Percentiles rank a stretch among this genome's conserved stretches.
phyloP scores from a whole-genome alignment of 2,797 vertebrate genomes.

The Triplophysa bombifrons region DNA sequence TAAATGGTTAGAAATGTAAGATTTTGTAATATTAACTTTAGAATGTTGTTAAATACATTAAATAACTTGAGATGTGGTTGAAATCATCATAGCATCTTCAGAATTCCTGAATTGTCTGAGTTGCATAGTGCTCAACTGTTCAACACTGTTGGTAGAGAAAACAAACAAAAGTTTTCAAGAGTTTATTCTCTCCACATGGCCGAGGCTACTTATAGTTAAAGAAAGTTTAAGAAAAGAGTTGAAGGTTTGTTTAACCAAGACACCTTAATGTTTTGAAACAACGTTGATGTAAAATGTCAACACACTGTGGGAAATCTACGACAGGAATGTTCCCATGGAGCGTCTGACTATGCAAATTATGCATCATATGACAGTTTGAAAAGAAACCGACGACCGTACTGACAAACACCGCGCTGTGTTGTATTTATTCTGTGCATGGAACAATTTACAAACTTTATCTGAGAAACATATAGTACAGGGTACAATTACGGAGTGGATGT shows the following conservation, averaged over 20 bases:
- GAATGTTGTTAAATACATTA: too few species aligned
- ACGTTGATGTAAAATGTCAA: not conserved
- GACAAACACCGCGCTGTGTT: not conserved
- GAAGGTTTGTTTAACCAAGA: slow-evolving; percentile 4
- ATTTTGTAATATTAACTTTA: too few species aligned
- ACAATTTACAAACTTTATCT: not conserved
- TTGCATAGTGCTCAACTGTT: too few species aligned
- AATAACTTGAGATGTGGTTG: too few species aligned
- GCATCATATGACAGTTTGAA: not conserved
- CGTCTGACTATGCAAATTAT: not conserved
- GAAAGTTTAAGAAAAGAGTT: not conserved
- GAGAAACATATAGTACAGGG: not conserved
- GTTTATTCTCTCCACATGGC: not conserved
- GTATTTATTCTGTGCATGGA: not conserved
- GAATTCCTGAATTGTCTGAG: too few species aligned
- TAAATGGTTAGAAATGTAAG: too few species aligned
- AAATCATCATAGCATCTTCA: too few species aligned
- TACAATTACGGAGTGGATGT: slow-evolving; percentile 7
- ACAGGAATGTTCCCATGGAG: not conserved
- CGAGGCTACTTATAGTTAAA: not conserved
- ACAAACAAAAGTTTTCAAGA: not conserved
- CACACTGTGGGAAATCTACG: not conserved
- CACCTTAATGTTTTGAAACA: not conserved
- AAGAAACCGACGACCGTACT: not conserved
- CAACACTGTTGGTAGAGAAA: too few species aligned